These are phyloP conservation scores for Acanthornis magna DNA, from an alignment of 2,797 vertebrate species.

Conservation along the genomic window DNA sequence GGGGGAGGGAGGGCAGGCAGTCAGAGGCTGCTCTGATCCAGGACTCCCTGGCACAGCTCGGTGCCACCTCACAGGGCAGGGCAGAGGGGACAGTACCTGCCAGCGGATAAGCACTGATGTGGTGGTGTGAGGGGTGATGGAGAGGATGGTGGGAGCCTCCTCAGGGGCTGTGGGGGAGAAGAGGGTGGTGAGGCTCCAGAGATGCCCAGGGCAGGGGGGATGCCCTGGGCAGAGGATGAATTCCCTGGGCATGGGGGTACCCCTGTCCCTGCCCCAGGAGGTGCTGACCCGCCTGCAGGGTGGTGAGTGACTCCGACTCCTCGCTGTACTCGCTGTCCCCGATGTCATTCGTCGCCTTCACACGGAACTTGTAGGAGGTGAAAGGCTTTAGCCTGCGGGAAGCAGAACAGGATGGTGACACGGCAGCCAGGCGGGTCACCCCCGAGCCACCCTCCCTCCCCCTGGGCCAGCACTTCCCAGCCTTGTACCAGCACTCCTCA, in stretches of 20 bases:
- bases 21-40: not conserved
- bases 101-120: slow-evolving; percentile 94
- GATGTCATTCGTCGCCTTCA: slow-evolving; percentile 96
- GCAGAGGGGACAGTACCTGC: slow-evolving; percentile 80
- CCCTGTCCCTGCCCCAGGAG: not conserved
- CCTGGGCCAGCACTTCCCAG: fast-evolving
- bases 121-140: slow-evolving; percentile 92
- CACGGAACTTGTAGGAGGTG: slow-evolving; percentile 96
- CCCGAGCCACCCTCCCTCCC: not conserved
- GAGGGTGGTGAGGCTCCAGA: not conserved
- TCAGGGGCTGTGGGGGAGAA: slow-evolving; percentile 71
- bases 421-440: fast-evolving
- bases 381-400: slow-evolving; percentile 91
- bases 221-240: not conserved
- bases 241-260: fast-evolving
- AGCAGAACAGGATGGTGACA: fast-evolving
- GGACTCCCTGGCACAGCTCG: fast-evolving
- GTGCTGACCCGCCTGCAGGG: slow-evolving; percentile 89
- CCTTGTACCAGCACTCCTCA: fast-evolving
- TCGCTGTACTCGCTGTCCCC: slow-evolving; percentile 97
- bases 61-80: not conserved
- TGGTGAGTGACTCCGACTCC: slow-evolving; percentile 94
- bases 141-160: slow-evolving; percentile 86
- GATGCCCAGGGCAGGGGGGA: not conserved
- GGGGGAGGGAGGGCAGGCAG: not conserved